Evolutionary conservation across 1,140 invertebrate species (phyloP).

Genomic region (Micrasema minimum): DNA sequence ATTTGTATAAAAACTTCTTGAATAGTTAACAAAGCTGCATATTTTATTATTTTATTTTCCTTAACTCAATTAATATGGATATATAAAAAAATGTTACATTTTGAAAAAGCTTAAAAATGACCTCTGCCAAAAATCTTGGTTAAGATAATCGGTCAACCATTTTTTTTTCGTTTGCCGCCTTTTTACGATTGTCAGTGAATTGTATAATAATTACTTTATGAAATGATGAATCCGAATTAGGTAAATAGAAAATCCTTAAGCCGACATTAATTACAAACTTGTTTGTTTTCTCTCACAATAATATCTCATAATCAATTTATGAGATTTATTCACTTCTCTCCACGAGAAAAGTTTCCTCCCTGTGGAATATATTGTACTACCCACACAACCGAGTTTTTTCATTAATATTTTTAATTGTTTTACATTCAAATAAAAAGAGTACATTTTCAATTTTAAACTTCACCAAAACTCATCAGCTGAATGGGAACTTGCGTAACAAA

Average conservation of each 20-base stretch:
- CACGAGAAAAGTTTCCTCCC: conserved; percentile 26
- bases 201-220: no score
- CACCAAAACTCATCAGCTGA: conserved; percentile 10
- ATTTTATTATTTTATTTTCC: no score
- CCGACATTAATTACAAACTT: neutral
- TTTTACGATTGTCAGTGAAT: no score
- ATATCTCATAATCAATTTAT: conserved; percentile 53
- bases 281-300: conserved; percentile 45
- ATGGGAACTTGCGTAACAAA: neutral
- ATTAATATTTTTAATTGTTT: no score
- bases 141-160: no score
- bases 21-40: no score
- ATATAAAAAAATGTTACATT: no score
- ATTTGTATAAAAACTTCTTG: no score
- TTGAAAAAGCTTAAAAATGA: no score
- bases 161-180: no score
- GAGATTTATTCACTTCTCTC: conserved; percentile 44
- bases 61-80: no score
- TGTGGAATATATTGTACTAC: conserved; percentile 1
- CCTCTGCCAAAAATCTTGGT: no score
- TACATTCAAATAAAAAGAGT: conserved; percentile 50
- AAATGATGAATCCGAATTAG: neutral
- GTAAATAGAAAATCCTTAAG: neutral
- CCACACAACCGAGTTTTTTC: conserved; percentile 45
- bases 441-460: conserved; percentile 39